phyloP scores from a whole-genome alignment of 2,797 vertebrate genomes.

The Neosilurus mollespiculum region DNA sequence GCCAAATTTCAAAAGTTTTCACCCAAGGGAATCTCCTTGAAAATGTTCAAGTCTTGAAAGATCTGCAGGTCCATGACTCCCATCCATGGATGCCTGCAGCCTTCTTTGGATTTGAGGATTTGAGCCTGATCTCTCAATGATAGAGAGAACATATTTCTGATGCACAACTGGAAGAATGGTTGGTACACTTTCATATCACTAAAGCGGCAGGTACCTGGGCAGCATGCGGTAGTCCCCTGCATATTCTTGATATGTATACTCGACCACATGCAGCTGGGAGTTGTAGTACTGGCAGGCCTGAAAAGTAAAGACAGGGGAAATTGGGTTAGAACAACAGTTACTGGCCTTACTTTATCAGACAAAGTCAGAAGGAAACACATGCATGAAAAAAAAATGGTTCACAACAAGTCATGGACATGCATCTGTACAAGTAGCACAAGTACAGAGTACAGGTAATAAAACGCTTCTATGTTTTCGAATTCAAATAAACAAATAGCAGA shows the following conservation, averaged over 20 bases:
- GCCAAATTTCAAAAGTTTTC: too few species aligned
- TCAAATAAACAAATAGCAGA: too few species aligned
- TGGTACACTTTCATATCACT: neutral
- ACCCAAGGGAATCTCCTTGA: too few species aligned
- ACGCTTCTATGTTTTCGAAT: too few species aligned
- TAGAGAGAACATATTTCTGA: neutral
- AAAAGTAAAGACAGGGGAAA: constrained; percentile 44
- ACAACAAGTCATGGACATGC: neutral
- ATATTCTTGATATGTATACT: constrained; percentile 92
- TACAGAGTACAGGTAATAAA: too few species aligned
- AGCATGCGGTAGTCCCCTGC: constrained; percentile 90
- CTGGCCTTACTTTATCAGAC: neutral
- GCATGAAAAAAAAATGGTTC: neutral
- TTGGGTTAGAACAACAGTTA: neutral
- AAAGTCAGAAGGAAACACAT: neutral
- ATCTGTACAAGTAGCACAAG: too few species aligned
- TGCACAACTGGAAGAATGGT: neutral
- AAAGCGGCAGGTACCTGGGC: constrained; percentile 78
- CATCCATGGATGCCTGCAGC: neutral
- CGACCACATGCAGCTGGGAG: constrained; percentile 89
- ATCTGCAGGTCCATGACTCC: neutral
- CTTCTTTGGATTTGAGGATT: neutral
- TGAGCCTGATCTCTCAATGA: neutral
- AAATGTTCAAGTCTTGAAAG: too few species aligned
- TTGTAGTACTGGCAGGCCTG: constrained; percentile 96